phyloP scores from a whole-genome alignment of 2,888 invertebrate genomes.

The Acleris emargana region DNA sequence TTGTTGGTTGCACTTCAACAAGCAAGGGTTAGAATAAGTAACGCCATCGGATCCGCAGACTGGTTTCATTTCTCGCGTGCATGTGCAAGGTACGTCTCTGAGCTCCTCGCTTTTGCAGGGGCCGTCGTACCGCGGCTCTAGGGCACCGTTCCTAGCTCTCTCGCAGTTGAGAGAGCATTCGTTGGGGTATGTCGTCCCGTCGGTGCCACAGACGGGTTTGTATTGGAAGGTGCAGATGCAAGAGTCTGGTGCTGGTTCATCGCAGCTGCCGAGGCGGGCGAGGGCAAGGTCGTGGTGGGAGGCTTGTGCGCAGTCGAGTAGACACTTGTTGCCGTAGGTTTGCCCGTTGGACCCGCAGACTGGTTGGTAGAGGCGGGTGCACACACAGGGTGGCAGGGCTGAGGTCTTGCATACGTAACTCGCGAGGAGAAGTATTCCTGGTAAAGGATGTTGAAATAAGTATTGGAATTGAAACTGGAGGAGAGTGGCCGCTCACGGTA shows the following conservation, averaged over 20 bases:
- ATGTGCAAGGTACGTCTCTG: slow-evolving; percentile 37
- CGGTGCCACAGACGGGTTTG: slow-evolving; percentile 52
- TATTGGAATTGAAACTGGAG: neutral
- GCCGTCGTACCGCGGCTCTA: slow-evolving; percentile 35
- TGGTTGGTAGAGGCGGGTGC: slow-evolving; percentile 58
- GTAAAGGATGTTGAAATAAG: slow-evolving; percentile 7
- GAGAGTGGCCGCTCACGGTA: no score
- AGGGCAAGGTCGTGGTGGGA: slow-evolving; percentile 38
- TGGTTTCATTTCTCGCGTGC: slow-evolving; percentile 41
- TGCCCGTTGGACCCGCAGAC: slow-evolving; percentile 89
- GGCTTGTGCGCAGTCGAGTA: slow-evolving; percentile 78
- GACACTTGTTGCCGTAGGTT: slow-evolving; percentile 87
- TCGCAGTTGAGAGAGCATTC: slow-evolving; percentile 45
- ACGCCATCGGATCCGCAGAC: slow-evolving; percentile 48
- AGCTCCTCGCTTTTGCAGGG: slow-evolving; percentile 39
- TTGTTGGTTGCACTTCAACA: slow-evolving; percentile 42
- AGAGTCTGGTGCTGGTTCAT: slow-evolving; percentile 11
- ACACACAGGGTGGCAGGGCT: slow-evolving; percentile 56
- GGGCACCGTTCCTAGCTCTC: slow-evolving; percentile 26
- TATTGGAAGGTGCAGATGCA: slow-evolving; percentile 46
- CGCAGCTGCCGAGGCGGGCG: slow-evolving; percentile 39
- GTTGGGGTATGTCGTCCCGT: slow-evolving; percentile 53
- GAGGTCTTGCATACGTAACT: slow-evolving; percentile 43
- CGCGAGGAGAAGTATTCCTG: slow-evolving; percentile 52
- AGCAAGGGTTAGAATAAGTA: slow-evolving; percentile 52